Evolutionary conservation across 2,113 vertebrate genomes (phyloP).

Genomic region (Bothrops jararaca): DNA sequence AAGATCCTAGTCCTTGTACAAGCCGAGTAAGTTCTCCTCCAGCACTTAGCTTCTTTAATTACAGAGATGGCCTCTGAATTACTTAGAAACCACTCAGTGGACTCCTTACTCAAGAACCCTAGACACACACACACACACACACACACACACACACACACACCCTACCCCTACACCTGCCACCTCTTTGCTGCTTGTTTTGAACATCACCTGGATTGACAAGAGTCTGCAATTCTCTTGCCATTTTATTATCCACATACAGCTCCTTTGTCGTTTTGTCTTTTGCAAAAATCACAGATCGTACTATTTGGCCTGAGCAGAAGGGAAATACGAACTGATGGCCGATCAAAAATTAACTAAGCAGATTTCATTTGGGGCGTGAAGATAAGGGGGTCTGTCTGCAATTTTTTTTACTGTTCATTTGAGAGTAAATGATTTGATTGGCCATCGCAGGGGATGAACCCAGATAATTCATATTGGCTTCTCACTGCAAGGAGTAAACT

Average conservation of each 20-base stretch:
- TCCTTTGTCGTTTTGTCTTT: background rate
- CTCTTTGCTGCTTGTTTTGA: background rate
- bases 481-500: background rate
- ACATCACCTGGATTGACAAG: constrained; percentile 8
- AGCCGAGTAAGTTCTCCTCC: background rate
- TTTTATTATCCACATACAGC: background rate
- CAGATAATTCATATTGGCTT: background rate
- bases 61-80: background rate
- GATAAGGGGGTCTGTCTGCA: background rate
- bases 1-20: background rate
- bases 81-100: background rate
- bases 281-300: background rate
- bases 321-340: constrained; percentile 20
- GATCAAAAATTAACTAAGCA: constrained; percentile 27
- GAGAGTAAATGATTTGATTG: background rate
- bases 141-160: no score
- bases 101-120: background rate
- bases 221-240: constrained; percentile 34
- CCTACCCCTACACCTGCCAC: background rate
- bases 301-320: background rate
- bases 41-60: background rate
- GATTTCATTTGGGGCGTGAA: constrained; percentile 14
- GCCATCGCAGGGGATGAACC: background rate
- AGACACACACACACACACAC: no score
- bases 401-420: background rate